Conservation (phyloP, 2,888 invertebrate species). For the Caenorhabditis drosophilae region DNA sequence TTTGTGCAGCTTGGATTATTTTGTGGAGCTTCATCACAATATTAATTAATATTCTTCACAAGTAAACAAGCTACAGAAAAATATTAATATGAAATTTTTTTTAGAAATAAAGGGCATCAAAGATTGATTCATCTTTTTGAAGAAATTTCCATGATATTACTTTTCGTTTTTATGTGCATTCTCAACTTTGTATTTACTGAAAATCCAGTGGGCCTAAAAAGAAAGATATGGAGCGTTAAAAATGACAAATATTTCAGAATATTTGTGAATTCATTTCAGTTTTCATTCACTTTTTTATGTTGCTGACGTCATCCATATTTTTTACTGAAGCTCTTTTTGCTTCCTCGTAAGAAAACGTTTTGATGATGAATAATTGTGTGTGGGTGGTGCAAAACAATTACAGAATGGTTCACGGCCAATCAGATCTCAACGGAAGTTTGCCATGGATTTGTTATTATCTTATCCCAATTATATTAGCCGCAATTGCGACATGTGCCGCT, state of each 20-base stretch:
- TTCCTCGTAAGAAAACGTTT: slow-evolving; percentile 47
- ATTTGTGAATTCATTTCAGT: slow-evolving; percentile 44
- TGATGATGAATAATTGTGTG: too few relatives aligned
- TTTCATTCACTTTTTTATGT: slow-evolving; percentile 48
- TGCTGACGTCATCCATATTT: slow-evolving; percentile 38
- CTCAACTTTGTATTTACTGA: slow-evolving; percentile 34
- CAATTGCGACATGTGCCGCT: slow-evolving; percentile 35
- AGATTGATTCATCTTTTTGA: slow-evolving; percentile 49
- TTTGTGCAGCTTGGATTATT: slow-evolving; percentile 46
- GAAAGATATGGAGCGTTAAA: neutral
- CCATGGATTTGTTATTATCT: slow-evolving; percentile 44
- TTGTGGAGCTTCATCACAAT: slow-evolving; percentile 51
- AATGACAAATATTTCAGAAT: slow-evolving; percentile 27
- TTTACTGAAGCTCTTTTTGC: slow-evolving; percentile 51
- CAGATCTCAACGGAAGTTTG: slow-evolving; percentile 46
- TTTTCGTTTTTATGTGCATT: slow-evolving; percentile 40
- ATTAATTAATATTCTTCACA: slow-evolving; percentile 42
- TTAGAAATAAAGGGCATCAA: slow-evolving; percentile 53
- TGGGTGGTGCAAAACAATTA: neutral
- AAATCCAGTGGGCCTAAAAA: slow-evolving; percentile 11
- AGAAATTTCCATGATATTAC: slow-evolving; percentile 44
- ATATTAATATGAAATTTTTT: too few relatives aligned
- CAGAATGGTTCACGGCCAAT: slow-evolving; percentile 47
- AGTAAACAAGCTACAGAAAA: too few relatives aligned
- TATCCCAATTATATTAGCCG: slow-evolving; percentile 43